Base-by-base conservation (phyloP, 1,140 invertebrate genomes). In the Hycleus cichorii region DNA sequence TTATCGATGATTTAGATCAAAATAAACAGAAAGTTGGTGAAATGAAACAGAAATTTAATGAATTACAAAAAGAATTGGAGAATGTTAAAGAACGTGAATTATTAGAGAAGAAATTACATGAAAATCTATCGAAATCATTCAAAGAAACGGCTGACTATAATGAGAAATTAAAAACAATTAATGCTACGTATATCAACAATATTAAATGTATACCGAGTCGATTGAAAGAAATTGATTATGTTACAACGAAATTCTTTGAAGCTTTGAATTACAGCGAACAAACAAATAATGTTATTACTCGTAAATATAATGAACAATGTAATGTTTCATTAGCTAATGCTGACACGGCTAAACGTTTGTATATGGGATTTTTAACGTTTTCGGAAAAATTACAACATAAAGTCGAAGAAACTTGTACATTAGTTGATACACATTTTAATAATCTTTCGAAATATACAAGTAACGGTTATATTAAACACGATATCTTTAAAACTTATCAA, bases 201-300 rank as follows among this genome's bases (percentile, higher is more conserved):
- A 49, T 49, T 8, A 38, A 49, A 49, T 49, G 10, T 10, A 49
- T 32, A 39, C 10, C 46, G 46, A 47, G 27, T 47, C 46, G 39
- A 9, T 38, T 49, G 6, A 38, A 38, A 8, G 27, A 49, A 10
- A 49, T n/a, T n/a, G 9, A 27, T 38, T 39, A 27, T 32, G 10
- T 38, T 18, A n/a, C 39, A 10, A 12, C 39, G 9, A 38, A 49
- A 11, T 27, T 49, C 7, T 49, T 11, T 49, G 48, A 49, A 49
- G 18, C 48, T 4, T 27, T 18, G 6, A 32, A 10, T 32, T 32
- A 32, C 3, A 32, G 32, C 1, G 32, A 38, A 49, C 6, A 49
- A 18, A 49, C 11, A 10, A 38, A 38, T 7, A 49, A 10, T n/a
- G 32, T 10, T 49, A 32, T 38, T 49, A 49, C 7, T 11, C 32